Base-by-base conservation (phyloP, 2,888 invertebrate species). In the Masnerella sp. region DNA sequence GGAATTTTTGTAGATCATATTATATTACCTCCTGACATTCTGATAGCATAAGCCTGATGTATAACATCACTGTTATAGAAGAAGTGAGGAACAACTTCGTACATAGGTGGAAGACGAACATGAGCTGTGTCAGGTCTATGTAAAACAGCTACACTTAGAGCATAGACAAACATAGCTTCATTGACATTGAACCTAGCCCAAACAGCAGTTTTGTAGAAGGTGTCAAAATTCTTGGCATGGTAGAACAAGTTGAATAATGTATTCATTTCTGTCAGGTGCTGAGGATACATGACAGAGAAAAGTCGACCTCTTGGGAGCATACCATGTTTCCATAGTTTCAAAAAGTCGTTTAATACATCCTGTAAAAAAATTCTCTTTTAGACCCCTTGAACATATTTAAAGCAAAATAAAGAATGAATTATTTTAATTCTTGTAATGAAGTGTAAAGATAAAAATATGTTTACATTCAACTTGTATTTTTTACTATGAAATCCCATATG, bases 201-300 rank as follows among this genome's bases (percentile, higher is more conserved):
- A 8, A 82, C 71, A 4, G 88, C 88, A 0, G 87, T 87, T 49
- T 86, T 85, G 80, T 81, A 84, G 79, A 88, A 87, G n/a, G 82
- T 83, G 1, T 87, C 85, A 68, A 85, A 88, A 75, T 87, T 9
- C 12, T 93, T 93, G 77, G 94, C 92, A 70, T 90, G 90, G 88
- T 90, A 92, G 80, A 95, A 90, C 38, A 93, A 87, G 81, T 92
- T 90, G 89, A 92, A 94, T 40, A 94, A 85, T 11, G 90, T 89
- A 11, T 89, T 84, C 28, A 56, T 40, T 78, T 91, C 90, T 38
- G 89, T 87, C 64, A 88, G 85, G 74, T 90, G 83, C 1, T 84
- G 79, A 0, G 79, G 79, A 30, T 87, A 77, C 76, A 83, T 83
- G 2, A 79, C 30, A n/a, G 85, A 83, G 81, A 88, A 88, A 20